phyloP scores from a whole-genome alignment of 2,113 vertebrate species.

The Lynx canadensis region DNA sequence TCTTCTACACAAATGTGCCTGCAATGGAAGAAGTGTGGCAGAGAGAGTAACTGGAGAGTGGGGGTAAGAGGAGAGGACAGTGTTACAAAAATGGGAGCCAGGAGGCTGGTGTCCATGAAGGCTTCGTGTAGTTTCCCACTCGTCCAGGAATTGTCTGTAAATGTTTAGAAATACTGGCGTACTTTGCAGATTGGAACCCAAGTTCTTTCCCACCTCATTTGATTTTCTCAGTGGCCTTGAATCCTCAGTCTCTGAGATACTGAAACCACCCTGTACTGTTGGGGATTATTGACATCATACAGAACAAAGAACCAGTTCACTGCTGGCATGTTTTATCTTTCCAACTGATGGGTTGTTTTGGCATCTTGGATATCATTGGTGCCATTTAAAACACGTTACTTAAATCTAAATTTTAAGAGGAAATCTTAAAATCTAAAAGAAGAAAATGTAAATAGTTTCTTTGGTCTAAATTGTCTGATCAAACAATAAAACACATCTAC shows the following conservation, averaged over 20 bases:
- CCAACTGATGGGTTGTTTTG: background rate
- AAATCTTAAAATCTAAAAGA: constrained; percentile 41
- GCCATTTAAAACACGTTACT: constrained; percentile 22
- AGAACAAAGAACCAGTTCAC: background rate
- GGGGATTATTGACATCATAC: background rate
- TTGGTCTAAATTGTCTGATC: background rate
- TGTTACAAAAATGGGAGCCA: background rate
- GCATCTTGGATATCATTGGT: background rate
- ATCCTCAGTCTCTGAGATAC: background rate
- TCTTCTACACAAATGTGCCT: background rate
- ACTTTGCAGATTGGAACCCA: background rate
- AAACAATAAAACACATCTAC: background rate
- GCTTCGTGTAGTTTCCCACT: background rate
- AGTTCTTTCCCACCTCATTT: background rate
- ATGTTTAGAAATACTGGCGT: background rate
- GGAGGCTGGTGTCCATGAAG: too few species aligned
- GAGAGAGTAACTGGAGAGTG: background rate
- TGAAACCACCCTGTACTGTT: background rate
- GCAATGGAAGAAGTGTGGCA: background rate
- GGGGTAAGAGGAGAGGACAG: background rate
- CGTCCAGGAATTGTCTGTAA: background rate
- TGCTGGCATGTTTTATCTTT: background rate
- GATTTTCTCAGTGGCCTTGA: background rate
- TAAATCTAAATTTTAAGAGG: constrained; percentile 45
- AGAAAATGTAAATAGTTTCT: background rate